A percentile compares a stretch with the other conserved stretches of the same genome.
Conservation (phyloP, 1,140 invertebrate species). For the Drosophila arawakana region DNA sequence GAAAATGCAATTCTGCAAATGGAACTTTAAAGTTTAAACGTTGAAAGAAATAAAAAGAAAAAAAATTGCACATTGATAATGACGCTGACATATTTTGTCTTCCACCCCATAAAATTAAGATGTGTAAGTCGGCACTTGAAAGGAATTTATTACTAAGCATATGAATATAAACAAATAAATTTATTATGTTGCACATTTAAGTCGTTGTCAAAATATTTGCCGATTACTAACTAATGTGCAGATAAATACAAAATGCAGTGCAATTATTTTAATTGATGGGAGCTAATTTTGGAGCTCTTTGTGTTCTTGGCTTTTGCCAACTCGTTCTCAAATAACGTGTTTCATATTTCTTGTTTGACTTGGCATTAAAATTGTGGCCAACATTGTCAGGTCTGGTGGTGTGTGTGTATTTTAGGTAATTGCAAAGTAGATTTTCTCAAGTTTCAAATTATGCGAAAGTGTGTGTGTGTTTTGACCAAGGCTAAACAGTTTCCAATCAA, state of each 20-base stretch:
- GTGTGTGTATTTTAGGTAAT: constrained; percentile 29
- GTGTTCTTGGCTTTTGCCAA: constrained; percentile 17
- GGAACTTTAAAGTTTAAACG: neutral
- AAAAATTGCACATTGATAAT: constrained; percentile 21
- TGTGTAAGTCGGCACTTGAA: neutral
- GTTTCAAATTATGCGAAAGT: constrained; percentile 20
- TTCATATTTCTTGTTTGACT: constrained; percentile 17
- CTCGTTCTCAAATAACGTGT: constrained; percentile 12
- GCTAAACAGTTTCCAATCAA: constrained; percentile 48
- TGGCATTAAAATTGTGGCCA: constrained; percentile 14
- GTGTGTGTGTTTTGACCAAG: constrained; percentile 32
- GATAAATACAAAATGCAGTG: neutral
- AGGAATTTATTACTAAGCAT: neutral
- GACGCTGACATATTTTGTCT: constrained; percentile 18
- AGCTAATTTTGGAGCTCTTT: neutral
- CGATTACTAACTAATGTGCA: neutral
- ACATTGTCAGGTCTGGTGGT: neutral
- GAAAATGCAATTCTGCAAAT: constrained; percentile 19
- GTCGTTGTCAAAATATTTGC: constrained; percentile 1
- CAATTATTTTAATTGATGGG: constrained; percentile 15
- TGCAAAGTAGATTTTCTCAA: constrained; percentile 39
- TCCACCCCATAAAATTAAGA: neutral
- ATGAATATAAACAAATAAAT: neutral
- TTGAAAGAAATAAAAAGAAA: neutral
- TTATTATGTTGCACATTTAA: neutral